Evolutionary conservation across 1,140 invertebrate species (phyloP), one percentile per base, ranked within the genome.

Genomic region (Grapholita molesta): DNA sequence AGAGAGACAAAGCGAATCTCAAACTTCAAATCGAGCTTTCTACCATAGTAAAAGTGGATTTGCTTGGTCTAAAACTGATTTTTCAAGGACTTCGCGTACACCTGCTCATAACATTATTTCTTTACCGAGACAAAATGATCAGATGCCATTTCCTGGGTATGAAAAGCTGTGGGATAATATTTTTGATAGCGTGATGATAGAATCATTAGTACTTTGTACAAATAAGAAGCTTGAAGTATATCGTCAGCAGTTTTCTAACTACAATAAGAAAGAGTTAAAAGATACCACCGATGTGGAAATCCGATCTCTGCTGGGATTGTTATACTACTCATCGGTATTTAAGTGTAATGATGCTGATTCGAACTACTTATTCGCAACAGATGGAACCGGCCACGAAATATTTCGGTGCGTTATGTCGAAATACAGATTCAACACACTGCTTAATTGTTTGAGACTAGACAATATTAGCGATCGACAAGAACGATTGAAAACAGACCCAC

Each of bases 381-480:
- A 72, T 70, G 75, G 68, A 11, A 75, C 73, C 32, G 70, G 73
- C 3, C 68, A 61, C 18, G 71, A 74, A 53, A 69, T 66, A 2
- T 75, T 75, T 70, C 67, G 71, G 32, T 70, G 67, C 28, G 70
- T 72, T 3, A 74, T 75, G 72, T 70, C 67, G 1, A 55, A 35
- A 33, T 67, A 66, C 9, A 28, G 73, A 52, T 67, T 76, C 32
- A 15, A 15, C 7, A 42, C 68, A 53, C 42, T 73, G 28, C 8
- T 61, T 48, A 68, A 70, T 64, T 57, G 35, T 67, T 38, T 68
- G 24, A 67, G 66, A 48, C 24, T 57, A 18, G 66, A 68, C 12
- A 9, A 57, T 23, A 11, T 2, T 4, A 11, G 0, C 23, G 53
- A 55, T 7, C 48, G 66, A 4, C 48, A 53, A 12, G 66, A 68